phyloP scores from a whole-genome alignment of 2,113 vertebrate genomes.

The Eira barbara region DNA sequence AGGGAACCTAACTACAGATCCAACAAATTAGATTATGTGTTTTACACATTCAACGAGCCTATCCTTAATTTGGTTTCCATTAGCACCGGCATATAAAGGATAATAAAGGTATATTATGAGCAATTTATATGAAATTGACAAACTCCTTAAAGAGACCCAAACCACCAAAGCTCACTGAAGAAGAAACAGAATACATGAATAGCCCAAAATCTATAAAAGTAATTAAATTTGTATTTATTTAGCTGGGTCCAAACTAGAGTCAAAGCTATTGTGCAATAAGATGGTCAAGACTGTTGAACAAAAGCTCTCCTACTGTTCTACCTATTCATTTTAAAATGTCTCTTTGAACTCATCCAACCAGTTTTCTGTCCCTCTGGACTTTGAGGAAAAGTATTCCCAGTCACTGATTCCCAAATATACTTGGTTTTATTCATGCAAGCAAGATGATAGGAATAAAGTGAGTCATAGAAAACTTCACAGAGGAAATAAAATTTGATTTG shows the following conservation, averaged over 20 bases:
- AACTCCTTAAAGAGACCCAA: neutral
- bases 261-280: neutral
- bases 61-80: slow-evolving; percentile 8
- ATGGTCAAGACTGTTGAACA: neutral
- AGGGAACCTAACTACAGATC: neutral
- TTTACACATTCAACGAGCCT: neutral
- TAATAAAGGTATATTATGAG: neutral
- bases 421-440: neutral
- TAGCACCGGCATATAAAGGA: neutral
- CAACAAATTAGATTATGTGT: neutral
- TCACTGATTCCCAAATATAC: neutral
- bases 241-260: neutral
- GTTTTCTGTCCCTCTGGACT: neutral
- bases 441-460: neutral
- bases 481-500: neutral
- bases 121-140: neutral
- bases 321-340: neutral
- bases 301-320: neutral
- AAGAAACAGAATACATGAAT: neutral
- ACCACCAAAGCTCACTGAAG: neutral
- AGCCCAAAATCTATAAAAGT: neutral
- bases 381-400: neutral
- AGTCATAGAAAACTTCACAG: neutral
- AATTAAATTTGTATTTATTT: neutral
- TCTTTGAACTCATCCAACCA: neutral